Conservation (phyloP, 2,888 invertebrate genomes). For the Theodoxus fluviatilis region DNA sequence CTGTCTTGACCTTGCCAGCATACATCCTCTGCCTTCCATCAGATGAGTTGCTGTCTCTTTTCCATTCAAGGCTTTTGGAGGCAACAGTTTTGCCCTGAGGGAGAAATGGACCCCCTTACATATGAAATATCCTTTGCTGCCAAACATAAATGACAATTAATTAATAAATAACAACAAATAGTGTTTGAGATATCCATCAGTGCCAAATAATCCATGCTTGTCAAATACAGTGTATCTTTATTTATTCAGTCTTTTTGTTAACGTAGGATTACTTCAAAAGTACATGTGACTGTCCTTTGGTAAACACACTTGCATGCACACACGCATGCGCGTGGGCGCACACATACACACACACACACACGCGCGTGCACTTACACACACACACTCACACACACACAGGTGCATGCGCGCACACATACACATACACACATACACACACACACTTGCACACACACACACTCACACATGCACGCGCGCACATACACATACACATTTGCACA, state of each 20-base stretch:
- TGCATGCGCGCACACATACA: too few relatives aligned
- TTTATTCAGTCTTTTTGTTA: too few relatives aligned
- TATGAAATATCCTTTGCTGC: neutral
- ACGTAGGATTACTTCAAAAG: neutral
- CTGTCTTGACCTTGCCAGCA: slow-evolving; percentile 47
- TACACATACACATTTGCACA: too few relatives aligned
- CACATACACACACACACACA: neutral
- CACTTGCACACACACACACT: too few relatives aligned
- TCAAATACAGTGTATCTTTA: too few relatives aligned
- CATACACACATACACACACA: too few relatives aligned
- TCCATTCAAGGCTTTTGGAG: slow-evolving; percentile 46
- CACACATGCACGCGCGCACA: too few relatives aligned
- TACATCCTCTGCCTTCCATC: slow-evolving; percentile 29
- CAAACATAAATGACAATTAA: slow-evolving; percentile 14
- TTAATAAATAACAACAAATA: neutral
- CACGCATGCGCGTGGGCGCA: neutral
- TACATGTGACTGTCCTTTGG: neutral
- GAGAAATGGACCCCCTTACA: too few relatives aligned
- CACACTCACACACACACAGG: slow-evolving; percentile 18
- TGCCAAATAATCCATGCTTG: too few relatives aligned
- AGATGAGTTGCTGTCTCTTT: slow-evolving; percentile 27
- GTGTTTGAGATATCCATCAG: too few relatives aligned
- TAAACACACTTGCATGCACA: neutral
- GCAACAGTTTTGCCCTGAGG: slow-evolving; percentile 48
- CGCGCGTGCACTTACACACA: neutral